Base-by-base conservation (phyloP, 2,113 vertebrate species). In the Serinus canaria region DNA sequence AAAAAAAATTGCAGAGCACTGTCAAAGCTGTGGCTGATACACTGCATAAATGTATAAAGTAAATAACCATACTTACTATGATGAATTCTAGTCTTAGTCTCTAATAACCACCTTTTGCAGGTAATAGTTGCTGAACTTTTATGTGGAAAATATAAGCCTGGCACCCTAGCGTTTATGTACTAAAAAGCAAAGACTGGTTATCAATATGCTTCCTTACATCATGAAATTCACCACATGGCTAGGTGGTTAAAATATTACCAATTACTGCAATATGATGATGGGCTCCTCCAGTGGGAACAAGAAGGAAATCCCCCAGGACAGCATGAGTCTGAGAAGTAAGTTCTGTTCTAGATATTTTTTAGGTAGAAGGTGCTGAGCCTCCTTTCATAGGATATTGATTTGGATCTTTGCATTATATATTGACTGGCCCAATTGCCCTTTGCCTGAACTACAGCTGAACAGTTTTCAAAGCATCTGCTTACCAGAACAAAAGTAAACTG, bases 11-110 rank as follows among this genome's bases (percentile, higher is more conserved):
- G 94, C 93, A 97, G 75, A 94, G 94, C 80, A 93, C 96, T 96
- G 95, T 95, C 97, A 97, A 95, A 95, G 93, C 95, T 96, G 96
- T 93, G 88, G 93, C 96, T 97, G 96, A 96, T 96, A 97, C 77
- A 95, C 94, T 91, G 94, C 94, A 96, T 96, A 97, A 97, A 97
- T 97, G 94, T 83, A 94, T 96, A 92, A 94, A 97, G 87, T 92
- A 97, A 97, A 97, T 97, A 97, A 96, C 95, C 94, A 92, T 97
- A 96, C 89, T 96, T 96, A 96, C 73, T 63, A 81, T 52, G 89
- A 96, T 87, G 94, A 97, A 97, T 97, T 97, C 93, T 91, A 96
- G 96, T 96, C 90, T 96, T 97, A 94, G 87, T 95, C 79, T 82
- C 91, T 97, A 97, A 97, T 95, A 97, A 96, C 69, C 67, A 95